phyloP scores from a whole-genome alignment of 2,113 vertebrate species.

The Thalassoma bifasciatum region DNA sequence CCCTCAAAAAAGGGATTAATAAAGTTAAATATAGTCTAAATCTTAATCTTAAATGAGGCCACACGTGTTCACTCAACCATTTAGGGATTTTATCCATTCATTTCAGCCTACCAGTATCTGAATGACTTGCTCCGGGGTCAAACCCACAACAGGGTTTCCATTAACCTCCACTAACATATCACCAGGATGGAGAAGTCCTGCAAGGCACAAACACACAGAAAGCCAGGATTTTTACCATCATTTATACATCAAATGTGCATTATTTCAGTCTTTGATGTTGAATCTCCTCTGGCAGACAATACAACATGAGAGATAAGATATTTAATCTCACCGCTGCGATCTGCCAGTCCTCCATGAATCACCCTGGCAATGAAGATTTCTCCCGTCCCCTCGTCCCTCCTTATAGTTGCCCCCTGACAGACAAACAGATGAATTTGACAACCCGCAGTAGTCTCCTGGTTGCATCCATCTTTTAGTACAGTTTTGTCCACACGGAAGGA shows the following conservation, averaged over 20 bases:
- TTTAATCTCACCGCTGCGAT: constrained; percentile 88
- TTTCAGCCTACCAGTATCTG: constrained; percentile 87
- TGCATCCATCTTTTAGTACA: neutral
- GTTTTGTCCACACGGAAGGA: neutral
- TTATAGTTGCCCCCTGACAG: constrained; percentile 92
- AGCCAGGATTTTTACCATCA: neutral
- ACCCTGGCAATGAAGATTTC: constrained; percentile 91
- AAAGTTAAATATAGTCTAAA: no score
- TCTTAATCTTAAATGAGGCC: neutral
- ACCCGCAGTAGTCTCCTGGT: neutral
- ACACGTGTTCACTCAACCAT: neutral
- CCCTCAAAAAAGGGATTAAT: no score
- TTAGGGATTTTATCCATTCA: neutral
- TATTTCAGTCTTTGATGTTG: no score
- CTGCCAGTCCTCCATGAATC: constrained; percentile 92
- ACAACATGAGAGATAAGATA: neutral
- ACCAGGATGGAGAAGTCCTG: constrained; percentile 90
- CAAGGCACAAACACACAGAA: neutral
- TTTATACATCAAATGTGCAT: no score
- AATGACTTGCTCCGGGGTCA: constrained; percentile 92
- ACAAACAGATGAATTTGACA: constrained; percentile 6
- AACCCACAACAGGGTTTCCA: constrained; percentile 87
- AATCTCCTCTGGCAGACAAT: neutral
- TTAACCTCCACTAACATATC: constrained; percentile 94
- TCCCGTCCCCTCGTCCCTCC: constrained; percentile 88